Percentiles rank a stretch among this genome's conserved stretches.
These are phyloP conservation scores for Carcharodon carcharias DNA, from an alignment of 2,797 vertebrate species.

Conservation along the genomic window DNA sequence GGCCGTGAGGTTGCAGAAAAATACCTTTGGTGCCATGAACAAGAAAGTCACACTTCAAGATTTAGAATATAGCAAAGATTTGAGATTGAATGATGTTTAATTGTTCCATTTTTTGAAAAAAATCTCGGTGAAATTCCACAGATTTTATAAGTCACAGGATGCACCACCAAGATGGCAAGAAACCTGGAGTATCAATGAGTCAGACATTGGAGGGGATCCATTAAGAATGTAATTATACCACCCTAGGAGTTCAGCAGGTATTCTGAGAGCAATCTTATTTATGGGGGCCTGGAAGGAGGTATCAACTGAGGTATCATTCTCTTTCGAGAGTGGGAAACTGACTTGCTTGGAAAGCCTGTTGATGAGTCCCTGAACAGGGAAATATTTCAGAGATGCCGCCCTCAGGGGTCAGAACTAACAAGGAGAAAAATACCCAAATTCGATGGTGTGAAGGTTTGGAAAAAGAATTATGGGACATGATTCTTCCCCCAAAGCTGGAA, in stretches of 20 bases:
- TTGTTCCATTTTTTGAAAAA: not conserved
- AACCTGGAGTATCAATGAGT: not conserved
- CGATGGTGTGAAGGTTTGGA: not conserved
- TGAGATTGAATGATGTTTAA: not conserved
- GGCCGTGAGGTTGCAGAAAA: not conserved
- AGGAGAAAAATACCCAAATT: not conserved
- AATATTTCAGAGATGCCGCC: not conserved
- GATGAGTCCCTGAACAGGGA: not conserved
- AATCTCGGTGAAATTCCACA: not conserved
- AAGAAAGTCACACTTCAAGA: not conserved
- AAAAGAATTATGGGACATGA: not conserved
- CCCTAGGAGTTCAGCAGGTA: not conserved
- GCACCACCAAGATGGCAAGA: not conserved
- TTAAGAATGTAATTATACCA: not conserved
- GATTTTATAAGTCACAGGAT: not conserved
- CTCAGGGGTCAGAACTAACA: not conserved
- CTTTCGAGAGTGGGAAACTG: not conserved
- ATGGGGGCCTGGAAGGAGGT: not conserved
- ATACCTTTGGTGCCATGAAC: not conserved
- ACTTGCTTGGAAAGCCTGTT: not conserved
- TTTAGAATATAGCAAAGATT: not conserved
- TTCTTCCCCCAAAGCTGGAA: not conserved
- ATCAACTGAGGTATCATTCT: not conserved
- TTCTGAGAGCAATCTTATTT: not conserved
- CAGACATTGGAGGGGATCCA: not conserved